A percentile compares a stretch with the other conserved stretches of the same genome.
Evolutionary conservation across 2,888 invertebrate genomes (phyloP).

Genomic region (Polia nebulosa): DNA sequence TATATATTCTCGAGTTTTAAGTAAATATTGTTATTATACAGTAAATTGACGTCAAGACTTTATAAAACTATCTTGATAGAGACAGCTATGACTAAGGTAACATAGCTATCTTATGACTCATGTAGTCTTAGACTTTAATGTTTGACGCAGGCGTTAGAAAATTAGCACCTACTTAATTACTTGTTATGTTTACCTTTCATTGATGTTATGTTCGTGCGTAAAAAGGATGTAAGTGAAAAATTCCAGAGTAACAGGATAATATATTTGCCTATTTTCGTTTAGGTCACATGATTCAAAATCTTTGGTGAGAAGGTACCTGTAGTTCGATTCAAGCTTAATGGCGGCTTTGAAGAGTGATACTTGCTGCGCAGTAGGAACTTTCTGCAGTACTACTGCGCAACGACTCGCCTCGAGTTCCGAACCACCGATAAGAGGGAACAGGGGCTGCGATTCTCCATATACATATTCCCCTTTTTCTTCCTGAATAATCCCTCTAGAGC

Average conservation of each 20-base stretch:
- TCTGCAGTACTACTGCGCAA: too few relatives aligned
- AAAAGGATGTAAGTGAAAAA: not conserved
- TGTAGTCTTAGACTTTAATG: not conserved
- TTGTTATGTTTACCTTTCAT: not conserved
- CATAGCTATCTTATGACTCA: conserved; percentile 37
- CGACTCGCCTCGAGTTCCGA: too few relatives aligned
- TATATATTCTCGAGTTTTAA: not conserved
- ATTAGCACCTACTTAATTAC: conserved; percentile 27
- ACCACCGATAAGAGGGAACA: too few relatives aligned
- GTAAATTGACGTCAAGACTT: conserved; percentile 23
- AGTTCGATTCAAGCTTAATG: too few relatives aligned
- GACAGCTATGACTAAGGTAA: conserved; percentile 22
- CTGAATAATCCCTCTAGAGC: too few relatives aligned
- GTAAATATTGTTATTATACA: not conserved
- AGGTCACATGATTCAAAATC: not conserved
- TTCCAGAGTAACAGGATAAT: not conserved
- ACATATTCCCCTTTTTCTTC: too few relatives aligned
- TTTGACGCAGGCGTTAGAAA: conserved; percentile 17
- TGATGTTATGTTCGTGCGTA: not conserved
- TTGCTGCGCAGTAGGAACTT: too few relatives aligned
- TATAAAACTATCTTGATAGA: conserved; percentile 28
- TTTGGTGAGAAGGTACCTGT: not conserved
- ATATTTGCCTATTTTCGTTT: conserved; percentile 1
- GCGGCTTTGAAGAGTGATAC: too few relatives aligned
- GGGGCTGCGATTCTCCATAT: too few relatives aligned